Percentiles rank a stretch among this genome's conserved stretches.
These are phyloP conservation scores for Myopa tessellatipennis DNA, from an alignment of 2,888 invertebrate species.

Conservation along the genomic window DNA sequence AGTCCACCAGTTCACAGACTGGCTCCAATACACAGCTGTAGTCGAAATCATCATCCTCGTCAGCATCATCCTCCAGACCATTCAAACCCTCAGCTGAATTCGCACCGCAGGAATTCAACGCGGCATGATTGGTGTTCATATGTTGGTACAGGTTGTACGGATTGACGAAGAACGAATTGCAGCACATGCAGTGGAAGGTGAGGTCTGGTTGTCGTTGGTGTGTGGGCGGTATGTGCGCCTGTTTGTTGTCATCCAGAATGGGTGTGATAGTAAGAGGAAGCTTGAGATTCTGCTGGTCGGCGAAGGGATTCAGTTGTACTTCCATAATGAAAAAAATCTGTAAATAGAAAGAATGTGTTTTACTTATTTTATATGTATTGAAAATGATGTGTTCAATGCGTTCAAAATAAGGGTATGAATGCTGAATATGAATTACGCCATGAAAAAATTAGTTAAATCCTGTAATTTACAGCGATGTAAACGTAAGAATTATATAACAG, in stretches of 20 bases:
- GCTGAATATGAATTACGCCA: too few species aligned
- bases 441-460: too few species aligned
- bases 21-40: conserved; percentile 67
- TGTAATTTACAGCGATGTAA: too few species aligned
- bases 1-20: conserved; percentile 58
- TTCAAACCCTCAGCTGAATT: neutral
- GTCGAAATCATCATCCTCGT: conserved; percentile 56
- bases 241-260: conserved; percentile 51
- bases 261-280: conserved; percentile 65
- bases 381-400: too few species aligned
- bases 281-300: conserved; percentile 52
- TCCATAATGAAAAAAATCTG: conserved; percentile 9
- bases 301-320: conserved; percentile 12
- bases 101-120: conserved; percentile 40
- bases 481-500: too few species aligned
- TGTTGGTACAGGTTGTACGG: conserved; percentile 64
- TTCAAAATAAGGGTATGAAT: too few species aligned
- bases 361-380: too few species aligned
- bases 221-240: conserved; percentile 32
- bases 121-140: conserved; percentile 63
- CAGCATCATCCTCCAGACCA: conserved; percentile 37
- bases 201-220: conserved; percentile 62
- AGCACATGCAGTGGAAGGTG: conserved; percentile 67
- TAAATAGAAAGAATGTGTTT: too few species aligned
- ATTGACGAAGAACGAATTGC: conserved; percentile 63